Conservation (phyloP, 2,888 invertebrate species). For the Cataglyphis rosenhaueri region DNA sequence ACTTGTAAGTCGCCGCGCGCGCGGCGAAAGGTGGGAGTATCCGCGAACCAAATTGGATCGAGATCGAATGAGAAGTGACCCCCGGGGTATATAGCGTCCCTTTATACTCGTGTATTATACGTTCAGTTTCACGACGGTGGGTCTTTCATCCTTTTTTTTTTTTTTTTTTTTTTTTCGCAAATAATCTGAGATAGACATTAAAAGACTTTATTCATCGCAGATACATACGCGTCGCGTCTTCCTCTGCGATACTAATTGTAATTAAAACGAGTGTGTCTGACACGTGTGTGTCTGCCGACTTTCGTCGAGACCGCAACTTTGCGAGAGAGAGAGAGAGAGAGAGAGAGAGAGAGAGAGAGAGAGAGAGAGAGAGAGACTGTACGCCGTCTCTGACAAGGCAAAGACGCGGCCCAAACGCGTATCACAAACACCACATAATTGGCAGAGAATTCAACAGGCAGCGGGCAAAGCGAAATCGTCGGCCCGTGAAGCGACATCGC, state of each 20-base stretch:
- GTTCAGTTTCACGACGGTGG: constrained; percentile 19
- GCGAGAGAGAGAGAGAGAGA: constrained; percentile 42
- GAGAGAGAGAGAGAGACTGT: constrained; percentile 48
- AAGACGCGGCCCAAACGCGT: constrained; percentile 68
- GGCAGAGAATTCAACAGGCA: constrained; percentile 78
- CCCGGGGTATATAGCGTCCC: neutral
- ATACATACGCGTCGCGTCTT: neutral
- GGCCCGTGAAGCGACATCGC: constrained; percentile 78
- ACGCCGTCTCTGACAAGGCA: constrained; percentile 57
- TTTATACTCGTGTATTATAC: constrained; percentile 18
- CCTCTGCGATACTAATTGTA: constrained; percentile 24
- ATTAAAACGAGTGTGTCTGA: constrained; percentile 35
- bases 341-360: constrained; percentile 43
- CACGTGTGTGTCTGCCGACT: constrained; percentile 24
- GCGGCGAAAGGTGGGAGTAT: constrained; percentile 68
- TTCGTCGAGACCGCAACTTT: constrained; percentile 35
- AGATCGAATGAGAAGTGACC: constrained; percentile 59
- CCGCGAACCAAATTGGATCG: constrained; percentile 74
- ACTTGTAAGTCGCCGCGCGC: constrained; percentile 73
- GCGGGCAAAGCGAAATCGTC: constrained; percentile 78
- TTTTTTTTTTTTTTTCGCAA: neutral
- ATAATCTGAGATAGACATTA: neutral
- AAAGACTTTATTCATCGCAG: neutral
- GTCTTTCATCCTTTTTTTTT: neutral
- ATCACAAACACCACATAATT: constrained; percentile 81